Evolutionary conservation across 2,888 invertebrate species (phyloP), one percentile per base, ranked within the genome.

Genomic region (Hybos culiciformis): DNA sequence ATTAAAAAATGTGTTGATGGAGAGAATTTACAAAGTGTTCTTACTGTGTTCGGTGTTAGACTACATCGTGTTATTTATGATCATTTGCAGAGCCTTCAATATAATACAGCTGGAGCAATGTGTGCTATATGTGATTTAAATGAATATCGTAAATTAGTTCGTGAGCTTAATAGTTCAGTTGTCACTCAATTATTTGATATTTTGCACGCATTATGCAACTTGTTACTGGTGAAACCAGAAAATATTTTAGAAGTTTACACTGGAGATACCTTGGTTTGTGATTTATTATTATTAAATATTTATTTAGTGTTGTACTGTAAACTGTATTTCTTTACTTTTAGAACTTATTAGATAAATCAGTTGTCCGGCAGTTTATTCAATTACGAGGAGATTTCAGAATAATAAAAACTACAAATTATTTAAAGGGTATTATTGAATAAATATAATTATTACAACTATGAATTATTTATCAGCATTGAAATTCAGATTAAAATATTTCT

Each of bases 81-180:
- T 50, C 97, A 98, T 63, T 71, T 98, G 50, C 82, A 87, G 54
- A 90, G 88, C 59, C 93, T 85, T 71, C 88, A 91, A 61, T 96
- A 92, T 60, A 93, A 88, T 64, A 88, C 90, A 5, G 83, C 91
- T 37, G 94, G 97, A 43, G 96, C 96, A 1, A 92, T 98, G 88
- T 83, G 92, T 62, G 91, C 90, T 3, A 92, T 98, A 54, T 96
- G 94, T 68, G 98, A 98, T 71, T 86, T 98, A 53, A 94, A 94
- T 58, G 96, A 96, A 66, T 97, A 97, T 66, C 75, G 94, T 17
- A 85, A 86, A 53, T 88, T 87, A 59, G 83, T 80, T n/a, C 58
- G 69, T 0, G 78, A 80, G 38, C 70, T 83, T 44, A 73, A 80
- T 42, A 80, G 90, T 8, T 72, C 83, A 3, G 68, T 90, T 40